phyloP scores from a whole-genome alignment of 2,113 vertebrate genomes.

The Dasyurus viverrinus region DNA sequence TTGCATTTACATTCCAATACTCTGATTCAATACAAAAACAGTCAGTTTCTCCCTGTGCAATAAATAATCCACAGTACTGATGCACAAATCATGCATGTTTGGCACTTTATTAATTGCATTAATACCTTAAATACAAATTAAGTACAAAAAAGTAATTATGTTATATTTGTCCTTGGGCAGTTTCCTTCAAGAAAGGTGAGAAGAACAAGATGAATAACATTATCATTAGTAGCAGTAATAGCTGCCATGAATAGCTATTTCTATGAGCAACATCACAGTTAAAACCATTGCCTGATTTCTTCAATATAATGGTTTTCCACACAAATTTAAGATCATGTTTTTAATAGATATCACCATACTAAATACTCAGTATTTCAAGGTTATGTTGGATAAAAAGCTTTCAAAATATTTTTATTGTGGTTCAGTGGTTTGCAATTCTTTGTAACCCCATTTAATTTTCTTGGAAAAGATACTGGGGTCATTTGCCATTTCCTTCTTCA shows the following conservation, averaged over 20 bases:
- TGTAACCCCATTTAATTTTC: too few relatives aligned
- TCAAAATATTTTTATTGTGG: too few relatives aligned
- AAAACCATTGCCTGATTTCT: background rate
- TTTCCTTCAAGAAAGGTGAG: background rate
- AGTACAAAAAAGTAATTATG: background rate
- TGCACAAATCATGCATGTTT: background rate
- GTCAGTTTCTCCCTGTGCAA: background rate
- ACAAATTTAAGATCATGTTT: background rate
- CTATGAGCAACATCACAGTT: background rate
- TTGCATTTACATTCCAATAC: background rate
- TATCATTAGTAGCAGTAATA: background rate
- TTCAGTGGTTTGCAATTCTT: too few relatives aligned
- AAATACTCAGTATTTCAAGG: background rate
- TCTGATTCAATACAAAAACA: background rate
- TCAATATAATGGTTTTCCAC: background rate
- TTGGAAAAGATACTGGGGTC: too few relatives aligned
- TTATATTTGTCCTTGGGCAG: background rate
- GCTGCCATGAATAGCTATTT: background rate
- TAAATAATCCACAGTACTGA: background rate
- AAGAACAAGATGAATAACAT: background rate
- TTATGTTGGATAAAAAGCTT: background rate
- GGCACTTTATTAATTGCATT: background rate
- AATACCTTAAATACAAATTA: background rate
- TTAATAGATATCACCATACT: background rate
- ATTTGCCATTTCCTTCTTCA: too few relatives aligned